Evolutionary conservation across 2,113 vertebrate species (phyloP).

Genomic region (Engystomops pustulosus): DNA sequence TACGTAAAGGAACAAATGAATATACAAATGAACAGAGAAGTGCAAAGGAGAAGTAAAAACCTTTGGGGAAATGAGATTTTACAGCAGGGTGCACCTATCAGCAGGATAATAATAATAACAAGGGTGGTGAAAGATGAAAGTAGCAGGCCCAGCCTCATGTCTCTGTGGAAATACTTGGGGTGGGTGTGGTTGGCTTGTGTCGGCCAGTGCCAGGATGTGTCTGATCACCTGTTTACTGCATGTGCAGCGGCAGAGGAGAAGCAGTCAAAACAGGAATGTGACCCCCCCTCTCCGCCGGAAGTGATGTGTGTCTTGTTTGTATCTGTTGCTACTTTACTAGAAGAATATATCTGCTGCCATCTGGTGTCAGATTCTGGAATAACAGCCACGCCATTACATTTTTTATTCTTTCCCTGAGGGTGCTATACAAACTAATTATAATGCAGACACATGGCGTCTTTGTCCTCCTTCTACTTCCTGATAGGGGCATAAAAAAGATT

Average conservation of each 20-base stretch:
- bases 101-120: slow-evolving; percentile 11
- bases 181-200: slow-evolving; percentile 41
- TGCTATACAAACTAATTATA: not conserved
- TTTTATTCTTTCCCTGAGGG: not conserved
- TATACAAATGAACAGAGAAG: too few relatives aligned
- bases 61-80: not conserved
- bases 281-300: slow-evolving; percentile 38
- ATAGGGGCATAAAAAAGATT: too few relatives aligned
- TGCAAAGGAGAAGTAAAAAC: not conserved
- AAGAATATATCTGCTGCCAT: slow-evolving; percentile 18
- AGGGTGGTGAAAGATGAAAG: not conserved
- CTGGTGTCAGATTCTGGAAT: not conserved
- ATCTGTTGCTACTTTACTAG: slow-evolving; percentile 1
- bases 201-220: slow-evolving; percentile 49
- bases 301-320: slow-evolving; percentile 25
- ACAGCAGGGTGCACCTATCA: not conserved
- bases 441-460: not conserved
- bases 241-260: slow-evolving; percentile 32
- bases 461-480: not conserved
- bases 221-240: slow-evolving; percentile 52
- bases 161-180: slow-evolving; percentile 31
- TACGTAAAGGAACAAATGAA: too few relatives aligned
- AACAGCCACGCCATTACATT: not conserved
- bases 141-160: not conserved
- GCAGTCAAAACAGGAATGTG: slow-evolving; percentile 48